These are phyloP conservation scores for Actenoides lindsayi DNA, from an alignment of 2,113 vertebrate genomes.

Conservation along the genomic window DNA sequence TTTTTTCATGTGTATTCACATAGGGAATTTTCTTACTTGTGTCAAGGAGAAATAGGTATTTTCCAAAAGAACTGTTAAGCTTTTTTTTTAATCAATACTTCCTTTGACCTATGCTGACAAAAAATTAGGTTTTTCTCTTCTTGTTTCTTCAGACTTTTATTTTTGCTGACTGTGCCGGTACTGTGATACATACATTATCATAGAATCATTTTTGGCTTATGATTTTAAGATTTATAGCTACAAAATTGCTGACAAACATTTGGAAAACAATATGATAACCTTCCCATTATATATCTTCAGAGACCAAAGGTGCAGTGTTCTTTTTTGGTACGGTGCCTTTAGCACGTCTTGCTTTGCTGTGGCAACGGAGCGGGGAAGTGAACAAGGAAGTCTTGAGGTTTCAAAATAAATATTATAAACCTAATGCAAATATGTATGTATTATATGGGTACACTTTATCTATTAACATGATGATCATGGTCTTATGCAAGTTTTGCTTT, in stretches of 20 bases:
- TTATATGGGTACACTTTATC: not conserved
- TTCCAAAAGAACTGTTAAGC: not conserved
- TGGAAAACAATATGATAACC: not conserved
- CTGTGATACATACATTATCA: not conserved
- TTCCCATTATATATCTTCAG: not conserved
- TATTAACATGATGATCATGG: not conserved
- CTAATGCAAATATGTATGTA: not conserved
- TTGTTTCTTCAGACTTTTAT: not conserved
- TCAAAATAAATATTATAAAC: not conserved
- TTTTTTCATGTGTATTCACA: not conserved
- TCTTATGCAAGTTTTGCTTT: not conserved
- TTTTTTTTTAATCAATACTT: not conserved
- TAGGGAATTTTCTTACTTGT: not conserved
- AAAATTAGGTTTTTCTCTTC: not conserved
- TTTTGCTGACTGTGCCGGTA: not conserved
- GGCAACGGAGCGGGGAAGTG: accelerated
- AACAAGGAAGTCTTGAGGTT: not conserved
- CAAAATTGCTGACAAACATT: not conserved
- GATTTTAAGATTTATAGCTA: not conserved
- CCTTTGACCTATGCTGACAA: not conserved
- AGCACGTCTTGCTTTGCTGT: not conserved
- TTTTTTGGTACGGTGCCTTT: not conserved
- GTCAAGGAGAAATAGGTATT: not conserved
- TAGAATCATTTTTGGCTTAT: not conserved
- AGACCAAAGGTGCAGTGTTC: not conserved